Base-by-base conservation (phyloP, 2,888 invertebrate genomes). In the Tupiocoris notatus region DNA sequence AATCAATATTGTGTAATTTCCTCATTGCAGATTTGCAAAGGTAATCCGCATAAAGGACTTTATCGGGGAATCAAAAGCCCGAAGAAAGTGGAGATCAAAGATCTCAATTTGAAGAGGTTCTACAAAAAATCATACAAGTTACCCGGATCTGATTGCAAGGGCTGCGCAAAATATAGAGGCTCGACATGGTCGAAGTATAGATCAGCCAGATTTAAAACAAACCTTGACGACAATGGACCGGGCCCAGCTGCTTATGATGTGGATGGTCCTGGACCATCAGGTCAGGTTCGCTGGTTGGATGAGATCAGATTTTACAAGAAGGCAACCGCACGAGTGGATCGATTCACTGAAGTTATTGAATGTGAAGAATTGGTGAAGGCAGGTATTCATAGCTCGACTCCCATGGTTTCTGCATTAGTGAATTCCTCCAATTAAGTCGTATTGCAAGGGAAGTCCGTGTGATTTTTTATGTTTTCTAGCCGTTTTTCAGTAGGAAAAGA, bases 181-280 rank as follows among this genome's bases (percentile, higher is more conserved):
- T 21, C 76, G 6, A 9, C 16, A 20, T 76, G 76, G 76, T 68
- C 68, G 17, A 76, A 68, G 23, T 54, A 62, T 21, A 76, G 23
- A 20, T 59, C 64, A 3, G 56, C 56, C 2, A 17, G 75, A 21
- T 75, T 75, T 65, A 6, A 24, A 1, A 20, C 24, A 1, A 24
- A 65, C n/a, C 57, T 12, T 22, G 1, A 12, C 1, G 67, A 39
- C 12, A n/a, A 59, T 56, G 18, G 54, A 6, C 78, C 78, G 3
- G 76, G 74, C 7, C 78, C 78, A 3, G 74, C 39, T 0, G 74
- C 61, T 7, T 77, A 78, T 64, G 59, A 78, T 56, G 24, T 77
- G n/a, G 17, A 54, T n/a, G 77, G 61, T 1, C 56, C 39, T 12
- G 68, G 63, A 0, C 61, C 62, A 16, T 23, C 68, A 0, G 21